Percentiles rank a stretch among this genome's conserved stretches.
Evolutionary conservation across 1,140 invertebrate genomes (phyloP).

Genomic region (Thaumatotibia leucotreta): DNA sequence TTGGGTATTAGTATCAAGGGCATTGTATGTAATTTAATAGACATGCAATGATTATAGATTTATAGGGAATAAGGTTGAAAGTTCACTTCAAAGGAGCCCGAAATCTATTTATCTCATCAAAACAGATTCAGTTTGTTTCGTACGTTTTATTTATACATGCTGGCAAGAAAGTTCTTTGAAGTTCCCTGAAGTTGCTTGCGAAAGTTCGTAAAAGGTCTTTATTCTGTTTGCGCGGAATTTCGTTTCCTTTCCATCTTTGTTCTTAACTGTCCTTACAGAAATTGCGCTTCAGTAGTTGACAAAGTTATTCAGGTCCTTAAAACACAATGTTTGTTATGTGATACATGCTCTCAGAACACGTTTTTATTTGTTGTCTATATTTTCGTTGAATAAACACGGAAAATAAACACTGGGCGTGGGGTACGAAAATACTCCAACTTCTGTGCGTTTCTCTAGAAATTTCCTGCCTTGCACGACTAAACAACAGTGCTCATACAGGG

Average conservation of each 20-base stretch:
- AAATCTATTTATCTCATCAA: conserved; percentile 9
- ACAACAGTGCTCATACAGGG: no score
- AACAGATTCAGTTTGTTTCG: conserved; percentile 21
- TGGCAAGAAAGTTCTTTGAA: conserved; percentile 26
- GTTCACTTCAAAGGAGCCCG: not conserved
- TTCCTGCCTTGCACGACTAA: no score
- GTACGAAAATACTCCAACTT: no score
- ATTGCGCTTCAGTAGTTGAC: conserved; percentile 25
- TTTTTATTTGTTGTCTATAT: not conserved
- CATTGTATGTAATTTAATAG: no score
- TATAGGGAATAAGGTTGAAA: not conserved
- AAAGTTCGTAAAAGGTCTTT: conserved; percentile 41
- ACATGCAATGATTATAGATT: not conserved
- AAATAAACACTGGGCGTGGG: no score
- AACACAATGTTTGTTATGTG: conserved; percentile 25
- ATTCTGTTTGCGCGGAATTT: conserved; percentile 38
- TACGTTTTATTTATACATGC: conserved; percentile 25
- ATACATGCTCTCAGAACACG: conserved; percentile 17
- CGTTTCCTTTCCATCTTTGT: conserved; percentile 30
- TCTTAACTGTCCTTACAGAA: conserved; percentile 25
- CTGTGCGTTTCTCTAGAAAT: no score
- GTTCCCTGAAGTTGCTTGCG: conserved; percentile 28
- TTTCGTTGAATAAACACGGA: not conserved
- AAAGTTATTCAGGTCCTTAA: conserved; percentile 32
- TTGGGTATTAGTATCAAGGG: no score